Evolutionary conservation across 2,888 invertebrate genomes (phyloP).

Genomic region (Limnephilus lunatus): DNA sequence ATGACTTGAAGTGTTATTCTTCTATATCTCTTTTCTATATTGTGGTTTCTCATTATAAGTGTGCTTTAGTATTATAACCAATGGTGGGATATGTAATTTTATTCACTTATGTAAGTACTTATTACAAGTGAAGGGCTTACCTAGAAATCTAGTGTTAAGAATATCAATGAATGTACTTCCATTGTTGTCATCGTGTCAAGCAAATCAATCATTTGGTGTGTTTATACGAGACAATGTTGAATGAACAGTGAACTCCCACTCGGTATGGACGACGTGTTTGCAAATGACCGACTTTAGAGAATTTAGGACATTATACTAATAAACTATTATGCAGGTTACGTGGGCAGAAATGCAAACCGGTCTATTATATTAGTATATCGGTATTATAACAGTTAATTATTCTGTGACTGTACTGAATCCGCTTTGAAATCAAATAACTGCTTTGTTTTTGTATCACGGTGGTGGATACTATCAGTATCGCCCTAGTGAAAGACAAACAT

Average conservation of each 20-base stretch:
- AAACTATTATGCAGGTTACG: neutral
- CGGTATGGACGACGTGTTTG: neutral
- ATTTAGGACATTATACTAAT: neutral
- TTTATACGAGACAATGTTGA: neutral
- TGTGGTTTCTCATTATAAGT: neutral
- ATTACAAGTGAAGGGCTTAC: neutral
- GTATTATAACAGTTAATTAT: neutral
- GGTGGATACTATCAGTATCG: no score
- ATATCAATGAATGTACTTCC: neutral
- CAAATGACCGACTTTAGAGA: neutral
- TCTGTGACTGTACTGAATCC: neutral
- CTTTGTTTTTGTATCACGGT: neutral
- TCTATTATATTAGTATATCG: neutral
- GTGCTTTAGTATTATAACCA: neutral
- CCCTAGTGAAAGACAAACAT: no score
- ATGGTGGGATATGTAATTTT: neutral
- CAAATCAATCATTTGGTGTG: neutral
- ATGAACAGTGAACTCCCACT: neutral
- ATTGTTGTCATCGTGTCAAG: neutral
- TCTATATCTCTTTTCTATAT: no score
- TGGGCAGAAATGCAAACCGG: neutral
- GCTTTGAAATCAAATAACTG: neutral
- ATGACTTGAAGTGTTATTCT: no score
- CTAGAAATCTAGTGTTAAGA: neutral
- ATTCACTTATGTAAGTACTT: neutral